Conservation (phyloP, 1,140 invertebrate species). For the Aricia agestis region DNA sequence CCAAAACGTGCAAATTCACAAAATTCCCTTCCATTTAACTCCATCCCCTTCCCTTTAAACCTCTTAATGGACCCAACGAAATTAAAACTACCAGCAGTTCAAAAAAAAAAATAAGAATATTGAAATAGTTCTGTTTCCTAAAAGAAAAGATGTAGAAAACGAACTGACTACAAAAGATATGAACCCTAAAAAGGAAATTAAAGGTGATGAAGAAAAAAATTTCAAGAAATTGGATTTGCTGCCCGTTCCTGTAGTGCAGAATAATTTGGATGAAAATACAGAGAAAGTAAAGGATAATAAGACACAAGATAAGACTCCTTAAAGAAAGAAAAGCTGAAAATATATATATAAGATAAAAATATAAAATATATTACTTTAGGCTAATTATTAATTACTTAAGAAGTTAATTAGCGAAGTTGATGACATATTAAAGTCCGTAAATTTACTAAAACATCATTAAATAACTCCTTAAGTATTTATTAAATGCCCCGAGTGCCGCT, state of each 20-base stretch:
- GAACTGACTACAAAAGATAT: conserved; percentile 16
- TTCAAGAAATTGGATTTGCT: not conserved
- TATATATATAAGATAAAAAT: too few relatives aligned
- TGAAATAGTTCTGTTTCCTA: conserved; percentile 56
- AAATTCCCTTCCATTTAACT: conserved; percentile 18
- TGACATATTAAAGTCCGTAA: too few relatives aligned
- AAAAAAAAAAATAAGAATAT: conserved; percentile 41
- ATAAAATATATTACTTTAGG: too few relatives aligned
- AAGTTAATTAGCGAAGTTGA: too few relatives aligned
- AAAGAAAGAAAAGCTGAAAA: too few relatives aligned
- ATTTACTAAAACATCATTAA: too few relatives aligned
- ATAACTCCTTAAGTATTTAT: too few relatives aligned
- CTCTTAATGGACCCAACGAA: conserved; percentile 42
- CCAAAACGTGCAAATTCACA: conserved; percentile 17
- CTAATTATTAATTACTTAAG: too few relatives aligned
- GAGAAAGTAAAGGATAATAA: not conserved
- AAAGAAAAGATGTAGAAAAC: conserved; percentile 38
- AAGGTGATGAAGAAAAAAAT: conserved; percentile 2
- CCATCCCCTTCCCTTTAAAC: conserved; percentile 32
- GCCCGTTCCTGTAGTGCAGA: not conserved
- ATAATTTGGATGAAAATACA: not conserved
- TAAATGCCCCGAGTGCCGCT: too few relatives aligned
- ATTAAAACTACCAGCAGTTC: conserved; percentile 30
- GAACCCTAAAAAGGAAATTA: conserved; percentile 10
- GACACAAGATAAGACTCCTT: not conserved